These are phyloP conservation scores for Sylvilagus floridanus DNA, from an alignment of 2,797 vertebrate species.

Conservation along the genomic window DNA sequence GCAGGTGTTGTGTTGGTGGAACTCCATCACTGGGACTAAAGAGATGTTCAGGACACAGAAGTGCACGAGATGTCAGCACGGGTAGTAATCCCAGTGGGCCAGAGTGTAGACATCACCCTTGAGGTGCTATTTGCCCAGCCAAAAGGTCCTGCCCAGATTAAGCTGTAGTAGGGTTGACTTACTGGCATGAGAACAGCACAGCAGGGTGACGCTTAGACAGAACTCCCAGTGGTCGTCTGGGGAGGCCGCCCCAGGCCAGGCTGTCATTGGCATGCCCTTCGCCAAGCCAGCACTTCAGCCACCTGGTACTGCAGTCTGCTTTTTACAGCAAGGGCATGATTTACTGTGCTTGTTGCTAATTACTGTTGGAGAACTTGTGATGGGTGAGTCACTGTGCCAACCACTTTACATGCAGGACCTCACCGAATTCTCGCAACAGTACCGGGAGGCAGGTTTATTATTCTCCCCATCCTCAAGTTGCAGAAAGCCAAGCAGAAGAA, in stretches of 20 bases:
- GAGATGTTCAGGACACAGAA: neutral
- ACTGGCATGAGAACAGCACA: neutral
- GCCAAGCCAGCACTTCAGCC: neutral
- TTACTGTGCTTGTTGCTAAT: neutral
- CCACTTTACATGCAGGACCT: neutral
- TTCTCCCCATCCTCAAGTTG: neutral
- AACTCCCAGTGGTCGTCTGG: neutral
- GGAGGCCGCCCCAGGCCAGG: neutral
- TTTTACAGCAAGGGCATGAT: neutral
- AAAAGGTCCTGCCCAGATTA: neutral
- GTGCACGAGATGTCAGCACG: neutral
- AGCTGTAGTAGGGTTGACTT: neutral
- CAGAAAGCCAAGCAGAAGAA: neutral
- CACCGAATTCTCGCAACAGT: neutral
- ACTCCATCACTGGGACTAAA: neutral
- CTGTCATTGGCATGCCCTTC: neutral
- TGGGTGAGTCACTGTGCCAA: neutral
- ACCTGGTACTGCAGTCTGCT: neutral
- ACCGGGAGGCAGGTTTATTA: neutral
- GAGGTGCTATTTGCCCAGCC: fast-evolving
- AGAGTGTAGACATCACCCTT: neutral
- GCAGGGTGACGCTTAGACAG: neutral
- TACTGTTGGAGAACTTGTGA: neutral
- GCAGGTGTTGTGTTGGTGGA: fast-evolving
- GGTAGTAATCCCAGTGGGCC: neutral